These are phyloP conservation scores for Drosophila planitibia DNA, from an alignment of 2,888 invertebrate genomes.

Conservation along the genomic window DNA sequence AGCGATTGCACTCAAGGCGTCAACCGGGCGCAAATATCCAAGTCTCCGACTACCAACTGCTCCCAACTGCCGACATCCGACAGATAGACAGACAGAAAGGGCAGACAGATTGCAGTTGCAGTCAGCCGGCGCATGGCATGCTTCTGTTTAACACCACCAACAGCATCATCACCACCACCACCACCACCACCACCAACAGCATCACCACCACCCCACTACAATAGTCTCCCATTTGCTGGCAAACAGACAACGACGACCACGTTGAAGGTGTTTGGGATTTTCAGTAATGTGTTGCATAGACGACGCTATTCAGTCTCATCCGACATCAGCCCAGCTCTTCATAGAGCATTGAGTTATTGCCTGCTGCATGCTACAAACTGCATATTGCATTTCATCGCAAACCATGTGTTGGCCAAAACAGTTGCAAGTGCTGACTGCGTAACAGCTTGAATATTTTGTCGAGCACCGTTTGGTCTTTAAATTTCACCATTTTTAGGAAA, in stretches of 20 bases:
- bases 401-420: slow-evolving; percentile 35
- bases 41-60: slow-evolving; percentile 13
- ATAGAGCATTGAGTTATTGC: slow-evolving; percentile 78
- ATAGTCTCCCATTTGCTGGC: slow-evolving; percentile 29
- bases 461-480: slow-evolving; percentile 35
- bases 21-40: slow-evolving; percentile 62
- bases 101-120: slow-evolving; percentile 76
- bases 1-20: slow-evolving; percentile 78
- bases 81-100: slow-evolving; percentile 20
- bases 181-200: slow-evolving; percentile 3
- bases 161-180: background rate
- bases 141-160: slow-evolving; percentile 6
- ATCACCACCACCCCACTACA: slow-evolving; percentile 1
- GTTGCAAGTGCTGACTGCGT: slow-evolving; percentile 31
- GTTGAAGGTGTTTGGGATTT: slow-evolving; percentile 75
- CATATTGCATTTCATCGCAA: slow-evolving; percentile 34
- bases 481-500: slow-evolving; percentile 14
- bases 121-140: slow-evolving; percentile 60
- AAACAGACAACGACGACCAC: slow-evolving; percentile 56
- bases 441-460: slow-evolving; percentile 30
- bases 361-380: slow-evolving; percentile 66
- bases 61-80: slow-evolving; percentile 6
- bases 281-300: slow-evolving; percentile 61
- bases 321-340: slow-evolving; percentile 28
- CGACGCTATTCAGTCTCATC: slow-evolving; percentile 20